These are phyloP conservation scores for Peromyscus attwateri DNA, from an alignment of 2,797 vertebrate genomes.

Conservation along the genomic window DNA sequence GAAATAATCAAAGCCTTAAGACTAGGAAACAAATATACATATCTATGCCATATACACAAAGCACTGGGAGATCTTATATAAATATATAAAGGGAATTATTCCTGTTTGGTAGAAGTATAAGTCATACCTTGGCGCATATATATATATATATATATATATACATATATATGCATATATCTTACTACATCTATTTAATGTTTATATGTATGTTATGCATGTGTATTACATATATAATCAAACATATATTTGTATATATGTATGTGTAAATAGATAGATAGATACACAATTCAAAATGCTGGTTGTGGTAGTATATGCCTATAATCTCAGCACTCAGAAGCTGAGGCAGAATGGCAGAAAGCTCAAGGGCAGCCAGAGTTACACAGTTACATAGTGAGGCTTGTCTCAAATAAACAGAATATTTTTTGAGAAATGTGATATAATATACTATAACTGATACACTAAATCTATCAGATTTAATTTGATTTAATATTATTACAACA, in stretches of 20 bases:
- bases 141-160: neutral
- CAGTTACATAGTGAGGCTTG: neutral
- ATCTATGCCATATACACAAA: neutral
- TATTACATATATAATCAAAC: neutral
- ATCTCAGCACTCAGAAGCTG: neutral
- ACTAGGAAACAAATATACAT: neutral
- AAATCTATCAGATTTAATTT: conserved; percentile 15
- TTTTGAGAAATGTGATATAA: conserved; percentile 3
- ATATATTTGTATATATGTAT: neutral
- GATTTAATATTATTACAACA: conserved; percentile 56
- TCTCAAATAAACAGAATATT: neutral
- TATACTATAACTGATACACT: neutral
- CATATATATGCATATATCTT: too few relatives aligned
- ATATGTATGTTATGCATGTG: neutral
- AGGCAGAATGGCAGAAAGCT: neutral
- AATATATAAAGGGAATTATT: neutral
- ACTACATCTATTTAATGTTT: neutral
- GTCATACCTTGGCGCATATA: neutral
- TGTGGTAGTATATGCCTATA: neutral
- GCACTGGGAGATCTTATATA: neutral
- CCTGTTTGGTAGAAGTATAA: neutral
- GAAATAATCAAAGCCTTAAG: neutral
- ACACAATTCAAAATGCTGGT: neutral
- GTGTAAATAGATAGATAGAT: neutral
- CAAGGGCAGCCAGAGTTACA: neutral